phyloP scores from a whole-genome alignment of 2,797 vertebrate genomes.

The Typhlichthys eigenmanni region DNA sequence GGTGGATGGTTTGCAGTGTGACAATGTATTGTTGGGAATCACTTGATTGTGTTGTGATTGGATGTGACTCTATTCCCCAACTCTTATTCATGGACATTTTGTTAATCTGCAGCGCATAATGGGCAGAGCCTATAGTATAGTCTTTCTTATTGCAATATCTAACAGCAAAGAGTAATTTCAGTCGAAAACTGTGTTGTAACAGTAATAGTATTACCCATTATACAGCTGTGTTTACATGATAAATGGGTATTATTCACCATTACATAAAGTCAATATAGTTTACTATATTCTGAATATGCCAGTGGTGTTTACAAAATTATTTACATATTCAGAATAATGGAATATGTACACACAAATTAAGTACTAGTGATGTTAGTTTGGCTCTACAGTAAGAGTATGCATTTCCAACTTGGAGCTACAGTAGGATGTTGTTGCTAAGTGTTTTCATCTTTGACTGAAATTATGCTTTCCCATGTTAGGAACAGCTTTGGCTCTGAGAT shows the following conservation, averaged over 20 bases:
- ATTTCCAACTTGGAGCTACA: constrained; percentile 45
- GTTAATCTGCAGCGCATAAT: constrained; percentile 58
- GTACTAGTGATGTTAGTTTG: constrained; percentile 61
- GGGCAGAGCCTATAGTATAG: constrained; percentile 57
- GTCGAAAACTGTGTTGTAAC: constrained; percentile 35
- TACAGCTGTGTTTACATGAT: too few species aligned
- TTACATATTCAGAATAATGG: too few species aligned
- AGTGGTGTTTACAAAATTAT: too few species aligned
- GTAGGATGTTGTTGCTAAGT: constrained; percentile 46
- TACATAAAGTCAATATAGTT: too few species aligned
- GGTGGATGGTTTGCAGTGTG: constrained; percentile 36
- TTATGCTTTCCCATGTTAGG: constrained; percentile 77
- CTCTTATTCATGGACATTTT: constrained; percentile 74
- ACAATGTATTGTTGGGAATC: constrained; percentile 58
- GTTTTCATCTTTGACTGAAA: constrained; percentile 58
- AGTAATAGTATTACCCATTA: constrained; percentile 56
- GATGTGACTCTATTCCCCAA: constrained; percentile 63
- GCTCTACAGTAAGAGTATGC: constrained; percentile 60
- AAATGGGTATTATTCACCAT: too few species aligned
- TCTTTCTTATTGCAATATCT: constrained; percentile 43
- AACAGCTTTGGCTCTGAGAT: constrained; percentile 69
- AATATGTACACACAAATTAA: background rate
- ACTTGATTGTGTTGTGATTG: constrained; percentile 58
- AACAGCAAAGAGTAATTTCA: constrained; percentile 52
- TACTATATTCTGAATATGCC: too few species aligned